Conservation (phyloP, 2,113 vertebrate species). For the Thalassarche chlororhynchos region DNA sequence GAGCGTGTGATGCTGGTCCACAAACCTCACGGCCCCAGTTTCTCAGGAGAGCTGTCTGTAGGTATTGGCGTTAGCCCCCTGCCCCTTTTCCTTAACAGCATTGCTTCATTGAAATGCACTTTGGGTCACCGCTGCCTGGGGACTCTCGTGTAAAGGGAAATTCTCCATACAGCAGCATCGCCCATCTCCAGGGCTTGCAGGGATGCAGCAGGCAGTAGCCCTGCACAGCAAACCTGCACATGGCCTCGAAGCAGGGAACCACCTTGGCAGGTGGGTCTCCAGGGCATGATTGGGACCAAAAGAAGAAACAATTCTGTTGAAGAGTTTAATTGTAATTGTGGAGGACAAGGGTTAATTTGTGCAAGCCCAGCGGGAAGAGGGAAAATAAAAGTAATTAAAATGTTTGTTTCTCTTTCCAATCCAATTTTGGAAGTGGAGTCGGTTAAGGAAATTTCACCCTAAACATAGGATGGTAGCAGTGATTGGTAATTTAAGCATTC, state of each 20-base stretch:
- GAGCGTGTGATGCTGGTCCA: not conserved
- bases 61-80: not conserved
- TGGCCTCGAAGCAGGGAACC: not conserved
- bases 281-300: not conserved
- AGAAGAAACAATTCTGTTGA: constrained; percentile 18
- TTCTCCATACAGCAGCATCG: not conserved
- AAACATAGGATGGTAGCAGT: not conserved
- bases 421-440: constrained; percentile 16
- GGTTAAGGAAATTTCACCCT: constrained; percentile 36
- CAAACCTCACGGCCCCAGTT: not conserved
- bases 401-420: constrained; percentile 14
- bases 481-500: constrained; percentile 40
- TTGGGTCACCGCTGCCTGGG: not conserved
- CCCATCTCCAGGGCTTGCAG: not conserved
- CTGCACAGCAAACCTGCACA: not conserved
- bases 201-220: not conserved
- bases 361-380: constrained; percentile 17
- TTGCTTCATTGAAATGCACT: not conserved
- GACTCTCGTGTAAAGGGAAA: not conserved
- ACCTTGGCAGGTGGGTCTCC: not conserved
- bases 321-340: constrained; percentile 57
- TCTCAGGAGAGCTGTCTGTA: not conserved
- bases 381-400: constrained; percentile 65
- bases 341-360: constrained; percentile 61
- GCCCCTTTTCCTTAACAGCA: not conserved